phyloP scores from a whole-genome alignment of 2,113 vertebrate species.

The Telmatochromis brachygnathus region DNA sequence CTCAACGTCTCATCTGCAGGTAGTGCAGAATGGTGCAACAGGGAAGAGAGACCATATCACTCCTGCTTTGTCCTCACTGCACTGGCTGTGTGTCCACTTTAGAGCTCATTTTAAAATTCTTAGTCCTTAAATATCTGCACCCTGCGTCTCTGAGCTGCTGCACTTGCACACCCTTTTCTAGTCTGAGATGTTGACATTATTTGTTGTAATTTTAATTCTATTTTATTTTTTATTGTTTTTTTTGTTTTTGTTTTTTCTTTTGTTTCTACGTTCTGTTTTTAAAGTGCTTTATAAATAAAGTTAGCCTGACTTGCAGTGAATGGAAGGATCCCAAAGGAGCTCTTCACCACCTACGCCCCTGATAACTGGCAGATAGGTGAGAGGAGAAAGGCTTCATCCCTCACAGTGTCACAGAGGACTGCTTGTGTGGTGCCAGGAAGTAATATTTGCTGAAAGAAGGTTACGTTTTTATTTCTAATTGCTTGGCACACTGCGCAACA shows the following conservation, averaged over 20 bases:
- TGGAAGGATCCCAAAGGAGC: neutral
- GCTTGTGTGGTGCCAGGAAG: fast-evolving
- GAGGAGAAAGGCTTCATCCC: neutral
- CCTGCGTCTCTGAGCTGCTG: neutral
- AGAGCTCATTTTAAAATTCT: neutral
- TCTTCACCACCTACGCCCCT: neutral
- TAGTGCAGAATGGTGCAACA: neutral
- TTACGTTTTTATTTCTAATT: neutral
- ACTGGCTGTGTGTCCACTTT: neutral
- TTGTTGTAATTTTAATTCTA: neutral
- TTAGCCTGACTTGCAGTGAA: neutral
- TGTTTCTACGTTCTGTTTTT: neutral
- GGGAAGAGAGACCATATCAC: neutral
- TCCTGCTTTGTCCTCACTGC: neutral
- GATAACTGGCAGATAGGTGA: neutral
- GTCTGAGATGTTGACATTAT: neutral
- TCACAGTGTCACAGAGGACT: neutral
- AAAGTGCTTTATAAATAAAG: neutral
- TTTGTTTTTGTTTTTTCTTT: neutral
- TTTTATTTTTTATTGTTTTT: neutral
- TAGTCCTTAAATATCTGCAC: neutral
- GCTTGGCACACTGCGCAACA: neutral
- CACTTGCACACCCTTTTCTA: neutral
- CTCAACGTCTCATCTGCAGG: neutral
- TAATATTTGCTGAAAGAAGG: neutral